These are phyloP conservation scores for Stictonetta naevosa DNA, from an alignment of 2,113 vertebrate species.

Conservation along the genomic window DNA sequence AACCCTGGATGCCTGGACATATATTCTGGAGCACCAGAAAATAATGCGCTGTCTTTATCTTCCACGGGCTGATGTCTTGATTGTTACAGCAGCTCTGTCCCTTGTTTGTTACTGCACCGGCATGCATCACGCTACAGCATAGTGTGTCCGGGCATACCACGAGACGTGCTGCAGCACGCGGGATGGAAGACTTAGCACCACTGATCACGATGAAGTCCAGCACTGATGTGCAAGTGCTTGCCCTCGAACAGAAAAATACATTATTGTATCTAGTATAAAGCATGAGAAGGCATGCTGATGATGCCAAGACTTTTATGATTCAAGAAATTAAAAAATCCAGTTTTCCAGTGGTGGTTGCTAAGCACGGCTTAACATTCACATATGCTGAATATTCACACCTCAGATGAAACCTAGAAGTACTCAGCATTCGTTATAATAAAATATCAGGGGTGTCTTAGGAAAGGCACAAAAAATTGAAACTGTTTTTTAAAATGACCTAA, in stretches of 20 bases:
- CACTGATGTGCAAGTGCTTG: background rate
- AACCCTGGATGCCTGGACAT: background rate
- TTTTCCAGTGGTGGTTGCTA: background rate
- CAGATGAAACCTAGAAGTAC: background rate
- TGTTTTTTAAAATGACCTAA: background rate
- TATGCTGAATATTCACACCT: background rate
- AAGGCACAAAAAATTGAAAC: background rate
- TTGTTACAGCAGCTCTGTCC: background rate
- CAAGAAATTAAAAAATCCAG: background rate
- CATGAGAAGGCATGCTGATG: accelerated
- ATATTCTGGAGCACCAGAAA: background rate
- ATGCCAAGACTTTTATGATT: background rate
- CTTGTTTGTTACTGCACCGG: background rate
- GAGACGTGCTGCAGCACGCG: accelerated
- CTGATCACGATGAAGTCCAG: background rate
- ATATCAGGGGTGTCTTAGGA: background rate
- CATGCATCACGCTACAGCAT: background rate
- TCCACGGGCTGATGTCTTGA: background rate
- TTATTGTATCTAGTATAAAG: no score
- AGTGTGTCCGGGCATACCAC: accelerated
- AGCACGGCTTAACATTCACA: background rate
- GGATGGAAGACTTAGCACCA: background rate
- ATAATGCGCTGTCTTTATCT: slow-evolving; percentile 1
- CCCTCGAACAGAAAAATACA: background rate
- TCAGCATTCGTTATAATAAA: background rate